Evolutionary conservation across 2,888 invertebrate genomes (phyloP), one percentile per base, ranked within the genome.

Genomic region (Drosophila suboccidentalis): DNA sequence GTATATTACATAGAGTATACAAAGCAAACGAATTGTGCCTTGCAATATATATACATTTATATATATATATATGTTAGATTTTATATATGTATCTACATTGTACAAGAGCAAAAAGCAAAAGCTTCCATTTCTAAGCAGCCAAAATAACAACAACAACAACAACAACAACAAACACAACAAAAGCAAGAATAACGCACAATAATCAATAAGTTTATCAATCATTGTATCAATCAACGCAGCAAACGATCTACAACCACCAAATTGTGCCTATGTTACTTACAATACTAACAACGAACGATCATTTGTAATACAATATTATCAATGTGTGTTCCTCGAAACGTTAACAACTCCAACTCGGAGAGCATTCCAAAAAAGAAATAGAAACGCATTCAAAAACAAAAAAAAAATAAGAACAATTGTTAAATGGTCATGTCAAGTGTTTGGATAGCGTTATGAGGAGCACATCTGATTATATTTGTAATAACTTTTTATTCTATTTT

Each of bases 11-110:
- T 57, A 57, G 54, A 50, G 62, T 76, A 71, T 63, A 78, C 62
- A 53, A 66, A 74, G 63, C 71, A 71, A 73, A 86, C 51, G 39
- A 80, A 72, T 75, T 86, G 88, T 85, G 89, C 84, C 89, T 87
- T 88, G 77, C 81, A 76, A 78, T 64, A 78, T 73, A 73, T 68
- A 55, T 36, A 54, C 36, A 49, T 43, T 41, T 15, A 41, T 46
- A 39, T 26, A 36, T 47, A 58, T n/a, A 39, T 59, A 53, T 69
- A 47, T 69, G 46, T 53, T 62, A 68, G 57, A 54, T 49, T 71
- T 54, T 53, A 60, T 60, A 60, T 58, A 50, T 49, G 29, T 49
- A 41, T 64, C n/a, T 50, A 32, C 47, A 50, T 57, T 34, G 53
- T 70, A 76, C 71, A 65, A 36, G 60, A 62, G 46, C 26, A 57